Percentiles rank a stretch among this genome's conserved stretches.
phyloP scores from a whole-genome alignment of 2,113 vertebrate genomes.

The Drymodes brunneopygia region DNA sequence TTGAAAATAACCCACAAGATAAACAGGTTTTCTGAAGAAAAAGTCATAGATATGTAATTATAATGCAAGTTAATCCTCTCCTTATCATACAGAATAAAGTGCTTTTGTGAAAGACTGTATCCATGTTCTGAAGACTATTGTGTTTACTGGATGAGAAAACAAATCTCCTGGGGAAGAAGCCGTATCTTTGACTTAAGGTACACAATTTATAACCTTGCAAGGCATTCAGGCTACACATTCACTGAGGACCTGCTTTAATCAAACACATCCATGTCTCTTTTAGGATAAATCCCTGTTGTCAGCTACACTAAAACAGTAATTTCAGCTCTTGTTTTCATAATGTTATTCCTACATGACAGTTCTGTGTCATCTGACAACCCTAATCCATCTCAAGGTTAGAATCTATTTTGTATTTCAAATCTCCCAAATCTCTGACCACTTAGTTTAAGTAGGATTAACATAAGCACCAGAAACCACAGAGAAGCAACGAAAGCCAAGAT shows the following conservation, averaged over 20 bases:
- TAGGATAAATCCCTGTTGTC: constrained; percentile 32
- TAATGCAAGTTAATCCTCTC: constrained; percentile 1
- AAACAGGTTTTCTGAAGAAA: not conserved
- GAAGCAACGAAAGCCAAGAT: constrained; percentile 57
- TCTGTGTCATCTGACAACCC: constrained; percentile 48
- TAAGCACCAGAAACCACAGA: constrained; percentile 55
- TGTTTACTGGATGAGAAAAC: constrained; percentile 7
- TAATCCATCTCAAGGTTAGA: constrained; percentile 59
- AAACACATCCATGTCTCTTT: constrained; percentile 22
- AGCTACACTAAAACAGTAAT: constrained; percentile 30
- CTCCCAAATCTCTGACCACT: constrained; percentile 59
- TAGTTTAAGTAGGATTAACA: constrained; percentile 54
- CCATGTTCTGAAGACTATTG: not conserved
- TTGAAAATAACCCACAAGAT: not conserved
- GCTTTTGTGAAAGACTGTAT: not conserved
- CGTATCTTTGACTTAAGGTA: constrained; percentile 1
- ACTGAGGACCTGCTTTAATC: constrained; percentile 29
- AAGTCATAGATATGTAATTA: not conserved
- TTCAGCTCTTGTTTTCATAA: constrained; percentile 23
- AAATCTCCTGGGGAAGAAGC: not conserved
- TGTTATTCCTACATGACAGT: constrained; percentile 38
- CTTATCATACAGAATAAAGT: not conserved
- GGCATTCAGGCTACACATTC: constrained; percentile 22
- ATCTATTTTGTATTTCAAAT: constrained; percentile 59
- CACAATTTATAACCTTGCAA: constrained; percentile 54